Base-by-base conservation (phyloP, 2,113 vertebrate genomes). In the Xenopus laevis region DNA sequence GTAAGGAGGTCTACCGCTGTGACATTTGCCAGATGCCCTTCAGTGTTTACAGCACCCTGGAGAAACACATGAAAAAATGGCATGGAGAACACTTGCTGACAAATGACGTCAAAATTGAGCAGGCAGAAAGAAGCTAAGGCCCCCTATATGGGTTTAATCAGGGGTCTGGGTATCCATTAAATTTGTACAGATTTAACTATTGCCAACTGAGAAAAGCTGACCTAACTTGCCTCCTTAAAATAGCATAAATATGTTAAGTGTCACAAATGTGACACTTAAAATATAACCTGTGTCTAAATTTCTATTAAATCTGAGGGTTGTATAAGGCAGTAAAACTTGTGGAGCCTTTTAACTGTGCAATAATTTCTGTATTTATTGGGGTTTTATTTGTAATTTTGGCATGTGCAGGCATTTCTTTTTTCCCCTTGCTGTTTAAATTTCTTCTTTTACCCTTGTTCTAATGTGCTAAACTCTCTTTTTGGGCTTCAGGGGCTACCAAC, bases 361-460 rank as follows among this genome's bases (percentile, higher is more conserved):
- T 98, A 98, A 98, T 97, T 98, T 98, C 94, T 98, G 94, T 98
- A 98, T 98, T 98, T 98, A 97, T 98, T 98, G 92, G 90, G 93
- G 95, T 97, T 95, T 96, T 94, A 92, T 95, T 96, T 95, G 93
- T 97, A 93, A 92, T 94, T 94, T 95, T 92, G 93, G 95, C 95
- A 97, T 95, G 93, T 96, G 93, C 93, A 96, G 95, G 95, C 97
- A 94, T 87, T 89, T n/a, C n/a, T n/a, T n/a, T 88, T 89, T 91
- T 92, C 13, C 16, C 16, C 90, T 84, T 88, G 89, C 82, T 83
- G 86, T 88, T 91, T 82, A 84, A 85, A 82, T 87, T 93, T 90
- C 40, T 75, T 72, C 67, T 62, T 68, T 61, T 68, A 68, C 27
- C 78, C 75, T 91, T 91, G 83, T 88, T 85, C 84, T 87, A 84